A percentile compares a stretch with the other conserved stretches of the same genome.
phyloP scores from a whole-genome alignment of 2,113 vertebrate species.

The Myrmophylax atrothorax region DNA sequence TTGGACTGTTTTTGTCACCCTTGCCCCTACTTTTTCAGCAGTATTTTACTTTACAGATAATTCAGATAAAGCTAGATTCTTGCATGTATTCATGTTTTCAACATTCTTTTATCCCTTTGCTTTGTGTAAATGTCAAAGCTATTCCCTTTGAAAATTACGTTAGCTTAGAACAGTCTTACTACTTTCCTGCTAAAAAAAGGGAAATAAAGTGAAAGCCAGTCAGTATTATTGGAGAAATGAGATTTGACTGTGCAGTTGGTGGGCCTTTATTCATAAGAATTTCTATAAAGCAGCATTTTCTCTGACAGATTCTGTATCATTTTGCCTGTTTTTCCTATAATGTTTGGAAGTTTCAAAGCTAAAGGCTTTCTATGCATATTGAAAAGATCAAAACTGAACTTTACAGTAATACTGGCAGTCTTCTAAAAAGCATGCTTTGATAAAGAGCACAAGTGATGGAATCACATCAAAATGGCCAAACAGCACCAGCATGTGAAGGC shows the following conservation, averaged over 20 bases:
- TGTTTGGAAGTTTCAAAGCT: background rate
- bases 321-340: background rate
- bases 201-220: background rate
- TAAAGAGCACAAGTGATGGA: background rate
- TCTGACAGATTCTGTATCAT: background rate
- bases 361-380: background rate
- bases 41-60: background rate
- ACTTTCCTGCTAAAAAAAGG: background rate
- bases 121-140: slow-evolving; percentile 43
- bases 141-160: slow-evolving; percentile 12
- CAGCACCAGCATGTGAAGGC: background rate
- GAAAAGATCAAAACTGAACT: background rate
- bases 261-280: background rate
- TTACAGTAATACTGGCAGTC: background rate
- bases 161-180: background rate
- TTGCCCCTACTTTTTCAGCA: background rate
- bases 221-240: background rate
- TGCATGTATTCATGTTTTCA: background rate
- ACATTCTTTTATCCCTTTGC: slow-evolving; percentile 2
- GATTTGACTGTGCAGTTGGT: background rate
- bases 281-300: slow-evolving; percentile 2
- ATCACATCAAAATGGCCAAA: background rate
- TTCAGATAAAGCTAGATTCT: background rate
- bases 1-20: background rate
- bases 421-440: background rate